phyloP scores from a whole-genome alignment of 2,113 vertebrate genomes.

The Forbesichthys papilliferus region DNA sequence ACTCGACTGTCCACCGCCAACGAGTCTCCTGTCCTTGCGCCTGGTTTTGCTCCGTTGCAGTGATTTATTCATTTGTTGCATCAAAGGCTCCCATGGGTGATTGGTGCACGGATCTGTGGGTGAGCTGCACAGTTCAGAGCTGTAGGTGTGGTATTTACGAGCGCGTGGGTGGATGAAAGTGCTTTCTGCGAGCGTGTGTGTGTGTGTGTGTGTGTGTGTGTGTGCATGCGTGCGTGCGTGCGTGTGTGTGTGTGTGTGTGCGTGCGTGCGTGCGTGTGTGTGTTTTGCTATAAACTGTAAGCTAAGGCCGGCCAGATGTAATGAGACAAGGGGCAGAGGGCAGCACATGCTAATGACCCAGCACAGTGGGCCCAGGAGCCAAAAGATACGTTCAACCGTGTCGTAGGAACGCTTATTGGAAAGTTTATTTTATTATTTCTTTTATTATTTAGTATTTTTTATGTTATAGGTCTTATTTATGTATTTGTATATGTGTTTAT shows the following conservation, averaged over 20 bases:
- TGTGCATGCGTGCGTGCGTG: not conserved
- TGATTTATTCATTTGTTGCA: conserved; percentile 71
- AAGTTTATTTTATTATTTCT: too few relatives aligned
- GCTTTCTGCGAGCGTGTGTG: conserved; percentile 5
- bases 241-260: conserved; percentile 10
- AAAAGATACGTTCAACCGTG: not conserved
- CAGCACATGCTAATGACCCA: conserved; percentile 46
- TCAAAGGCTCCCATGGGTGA: conserved; percentile 63
- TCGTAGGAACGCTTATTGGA: too few relatives aligned
- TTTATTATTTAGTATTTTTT: too few relatives aligned
- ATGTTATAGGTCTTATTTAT: too few relatives aligned
- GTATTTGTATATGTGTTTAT: too few relatives aligned
- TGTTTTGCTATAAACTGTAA: conserved; percentile 33
- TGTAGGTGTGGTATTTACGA: conserved; percentile 50
- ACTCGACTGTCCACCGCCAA: conserved; percentile 49
- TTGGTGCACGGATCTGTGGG: conserved; percentile 30
- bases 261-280: not conserved
- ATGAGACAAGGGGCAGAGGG: conserved; percentile 44
- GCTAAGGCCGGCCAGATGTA: conserved; percentile 48
- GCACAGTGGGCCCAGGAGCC: conserved; percentile 15
- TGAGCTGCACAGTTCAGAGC: conserved; percentile 34
- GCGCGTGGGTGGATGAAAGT: conserved; percentile 40
- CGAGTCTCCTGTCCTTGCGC: conserved; percentile 32
- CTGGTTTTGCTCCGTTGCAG: conserved; percentile 44
- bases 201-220: conserved; percentile 8